A percentile compares a stretch with the other conserved stretches of the same genome.
phyloP scores from a whole-genome alignment of 2,113 vertebrate genomes.

The Microtus richardsoni region DNA sequence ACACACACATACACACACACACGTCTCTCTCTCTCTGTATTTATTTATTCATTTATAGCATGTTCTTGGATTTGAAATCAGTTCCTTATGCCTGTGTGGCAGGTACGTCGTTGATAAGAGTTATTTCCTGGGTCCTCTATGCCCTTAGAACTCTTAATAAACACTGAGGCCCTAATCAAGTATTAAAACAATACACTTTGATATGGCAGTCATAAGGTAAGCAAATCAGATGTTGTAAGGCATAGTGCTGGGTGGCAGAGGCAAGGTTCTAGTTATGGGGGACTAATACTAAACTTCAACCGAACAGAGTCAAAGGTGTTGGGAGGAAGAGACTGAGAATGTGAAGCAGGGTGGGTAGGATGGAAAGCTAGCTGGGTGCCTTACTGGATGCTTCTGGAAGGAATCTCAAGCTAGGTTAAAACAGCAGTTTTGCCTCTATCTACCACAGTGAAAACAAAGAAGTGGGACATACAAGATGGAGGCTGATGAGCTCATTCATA shows the following conservation, averaged over 20 bases:
- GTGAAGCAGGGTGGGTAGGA: too few species aligned
- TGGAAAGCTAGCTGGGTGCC: neutral
- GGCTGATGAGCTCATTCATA: neutral
- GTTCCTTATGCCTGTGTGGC: neutral
- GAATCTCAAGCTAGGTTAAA: neutral
- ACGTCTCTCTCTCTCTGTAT: too few species aligned
- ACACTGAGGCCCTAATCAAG: neutral
- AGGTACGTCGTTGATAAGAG: neutral
- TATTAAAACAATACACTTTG: neutral
- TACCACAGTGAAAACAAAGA: neutral
- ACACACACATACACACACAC: too few species aligned
- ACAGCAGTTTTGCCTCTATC: neutral
- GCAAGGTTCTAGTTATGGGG: neutral
- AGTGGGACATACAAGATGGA: neutral
- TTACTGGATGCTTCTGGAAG: neutral
- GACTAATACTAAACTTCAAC: neutral
- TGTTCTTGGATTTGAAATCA: neutral
- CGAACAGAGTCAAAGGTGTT: neutral
- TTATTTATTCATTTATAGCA: too few species aligned
- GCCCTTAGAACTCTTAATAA: neutral
- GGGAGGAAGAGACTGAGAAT: neutral
- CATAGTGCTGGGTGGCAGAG: too few species aligned
- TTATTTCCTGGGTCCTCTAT: neutral
- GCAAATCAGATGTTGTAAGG: neutral
- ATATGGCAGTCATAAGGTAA: neutral